Base-by-base conservation (phyloP, 2,888 invertebrate species). In the Drosophila setosimentum region DNA sequence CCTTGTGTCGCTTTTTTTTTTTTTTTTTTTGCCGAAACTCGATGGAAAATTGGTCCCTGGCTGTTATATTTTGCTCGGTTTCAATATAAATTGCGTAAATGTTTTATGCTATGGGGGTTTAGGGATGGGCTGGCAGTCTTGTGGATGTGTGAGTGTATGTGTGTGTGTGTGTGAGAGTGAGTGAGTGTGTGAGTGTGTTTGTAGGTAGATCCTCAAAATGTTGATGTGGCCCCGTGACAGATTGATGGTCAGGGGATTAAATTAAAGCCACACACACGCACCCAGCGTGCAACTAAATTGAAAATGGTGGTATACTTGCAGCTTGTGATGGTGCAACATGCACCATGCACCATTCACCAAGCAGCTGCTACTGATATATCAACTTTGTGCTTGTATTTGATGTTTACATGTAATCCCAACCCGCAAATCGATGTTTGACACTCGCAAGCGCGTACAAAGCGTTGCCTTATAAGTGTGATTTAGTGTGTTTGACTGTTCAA, bases 201-300 rank as follows among this genome's bases (percentile, higher is more conserved):
- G 21, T 53, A 16, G n/a, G 48, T 37, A 33, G 40, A 45, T 63
- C 71, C 48, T 71, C 71, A 78, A 78, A 75, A 16, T 8, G 24
- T 75, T 65, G 71, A 54, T 78, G 55, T 29, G 49, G 29, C 24
- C 68, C 40, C 21, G 7, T 21, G 49, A 66, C 50, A 54, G 73
- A 73, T 78, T 57, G 79, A 33, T 58, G 68, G 67, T 68, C 76
- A 55, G 67, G 53, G 84, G 80, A 83, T 85, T 87, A 68, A 70
- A 71, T 62, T 73, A 76, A 85, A 85, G 83, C 69, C 53, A 3
- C 7, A 24, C 50, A 48, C 13, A 51, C 42, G 61, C 51, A 51
- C 74, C 69, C 79, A 69, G 65, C 59, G 49, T 70, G 78, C 73
- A 82, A 77, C 68, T 75, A 83, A 81, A 86, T 81, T 85, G 81